phyloP scores from a whole-genome alignment of 2,888 invertebrate genomes.

The Plebejus melissa region DNA sequence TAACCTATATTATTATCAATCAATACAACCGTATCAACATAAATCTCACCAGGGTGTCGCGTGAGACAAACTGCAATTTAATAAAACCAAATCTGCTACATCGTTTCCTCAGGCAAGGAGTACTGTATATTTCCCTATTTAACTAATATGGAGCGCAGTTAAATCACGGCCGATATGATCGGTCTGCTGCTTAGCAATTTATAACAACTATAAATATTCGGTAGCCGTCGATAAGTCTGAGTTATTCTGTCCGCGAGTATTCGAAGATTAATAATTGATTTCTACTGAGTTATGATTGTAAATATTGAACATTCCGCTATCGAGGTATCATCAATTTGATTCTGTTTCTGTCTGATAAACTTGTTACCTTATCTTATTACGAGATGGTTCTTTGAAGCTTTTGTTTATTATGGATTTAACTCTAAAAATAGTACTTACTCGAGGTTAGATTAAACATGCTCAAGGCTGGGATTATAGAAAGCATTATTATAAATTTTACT shows the following conservation, averaged over 20 bases:
- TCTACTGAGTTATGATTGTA: slow-evolving; percentile 26
- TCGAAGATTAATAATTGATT: slow-evolving; percentile 26
- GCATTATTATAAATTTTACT: neutral
- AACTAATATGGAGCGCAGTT: slow-evolving; percentile 27
- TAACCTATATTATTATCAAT: neutral
- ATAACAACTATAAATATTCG: slow-evolving; percentile 27
- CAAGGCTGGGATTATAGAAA: neutral
- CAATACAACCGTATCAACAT: neutral
- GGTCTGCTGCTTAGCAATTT: slow-evolving; percentile 22
- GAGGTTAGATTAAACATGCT: neutral
- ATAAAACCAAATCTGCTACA: slow-evolving; percentile 19
- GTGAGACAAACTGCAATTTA: slow-evolving; percentile 17
- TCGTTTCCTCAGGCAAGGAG: slow-evolving; percentile 12
- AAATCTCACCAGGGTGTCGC: neutral
- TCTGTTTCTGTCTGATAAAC: slow-evolving; percentile 14
- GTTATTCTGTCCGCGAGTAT: slow-evolving; percentile 22
- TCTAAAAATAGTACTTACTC: neutral
- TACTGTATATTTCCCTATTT: slow-evolving; percentile 27
- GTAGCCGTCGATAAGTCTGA: slow-evolving; percentile 28
- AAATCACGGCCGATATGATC: slow-evolving; percentile 26
- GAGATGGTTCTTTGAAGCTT: neutral
- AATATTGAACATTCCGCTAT: slow-evolving; percentile 26
- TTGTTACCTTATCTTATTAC: slow-evolving; percentile 10
- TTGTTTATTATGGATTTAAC: neutral
- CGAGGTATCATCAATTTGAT: neutral